Conservation (phyloP, 2,888 invertebrate species). For the Eilema depressum region DNA sequence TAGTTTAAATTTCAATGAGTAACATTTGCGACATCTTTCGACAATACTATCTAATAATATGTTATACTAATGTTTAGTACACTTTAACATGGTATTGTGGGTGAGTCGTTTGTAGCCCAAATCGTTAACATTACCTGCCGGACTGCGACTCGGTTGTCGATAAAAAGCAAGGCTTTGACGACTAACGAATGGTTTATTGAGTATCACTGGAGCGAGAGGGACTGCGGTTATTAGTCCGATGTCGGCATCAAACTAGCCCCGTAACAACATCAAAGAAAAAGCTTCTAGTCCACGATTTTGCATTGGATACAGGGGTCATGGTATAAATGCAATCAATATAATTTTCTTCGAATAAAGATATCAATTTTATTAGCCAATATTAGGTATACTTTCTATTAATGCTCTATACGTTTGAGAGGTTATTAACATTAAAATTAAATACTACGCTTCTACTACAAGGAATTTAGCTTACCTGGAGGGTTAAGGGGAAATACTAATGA, state of each 20-base stretch:
- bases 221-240: not conserved
- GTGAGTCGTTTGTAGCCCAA: not conserved
- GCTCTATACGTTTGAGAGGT: not conserved
- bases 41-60: not conserved
- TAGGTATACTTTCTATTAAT: not conserved
- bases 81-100: not conserved
- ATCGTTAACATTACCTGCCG: not conserved
- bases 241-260: constrained; percentile 3
- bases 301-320: not conserved
- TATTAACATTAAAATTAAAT: not conserved
- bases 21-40: not conserved
- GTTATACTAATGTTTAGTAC: not conserved
- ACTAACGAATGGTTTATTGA: constrained; percentile 2
- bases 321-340: not conserved
- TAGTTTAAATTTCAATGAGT: not conserved
- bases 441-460: not conserved
- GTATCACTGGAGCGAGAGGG: not conserved
- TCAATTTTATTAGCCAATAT: not conserved
- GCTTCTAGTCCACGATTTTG: not conserved
- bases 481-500: no score
- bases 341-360: not conserved
- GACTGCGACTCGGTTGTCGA: not conserved
- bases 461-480: no score
- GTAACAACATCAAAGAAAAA: not conserved
- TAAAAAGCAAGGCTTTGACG: not conserved